A percentile compares a stretch with the other conserved stretches of the same genome.
phyloP scores from a whole-genome alignment of 2,113 vertebrate species.

The Etia nguti region DNA sequence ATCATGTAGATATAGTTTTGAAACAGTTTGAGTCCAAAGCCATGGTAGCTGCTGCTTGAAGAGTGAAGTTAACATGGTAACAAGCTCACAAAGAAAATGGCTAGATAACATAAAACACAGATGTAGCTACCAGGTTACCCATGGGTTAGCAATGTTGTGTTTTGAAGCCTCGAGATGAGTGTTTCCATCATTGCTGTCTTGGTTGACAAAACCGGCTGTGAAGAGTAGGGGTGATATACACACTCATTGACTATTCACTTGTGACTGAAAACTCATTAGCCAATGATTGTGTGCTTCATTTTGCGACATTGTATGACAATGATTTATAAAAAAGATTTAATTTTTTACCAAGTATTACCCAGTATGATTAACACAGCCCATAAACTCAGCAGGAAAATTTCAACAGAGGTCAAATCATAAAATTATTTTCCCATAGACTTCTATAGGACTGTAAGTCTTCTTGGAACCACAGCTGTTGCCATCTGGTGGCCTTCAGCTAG shows the following conservation, averaged over 20 bases:
- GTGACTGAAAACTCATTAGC: no score
- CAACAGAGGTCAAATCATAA: background rate
- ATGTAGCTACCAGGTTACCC: background rate
- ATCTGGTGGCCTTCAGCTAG: background rate
- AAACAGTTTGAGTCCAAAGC: background rate
- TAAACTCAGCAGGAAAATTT: background rate
- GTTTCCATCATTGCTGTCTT: fast-evolving
- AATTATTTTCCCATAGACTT: background rate
- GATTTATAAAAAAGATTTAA: background rate
- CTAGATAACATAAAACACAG: background rate
- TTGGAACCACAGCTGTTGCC: background rate
- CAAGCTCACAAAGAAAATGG: background rate
- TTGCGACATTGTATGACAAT: background rate
- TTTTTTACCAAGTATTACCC: background rate
- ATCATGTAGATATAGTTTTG: fast-evolving
- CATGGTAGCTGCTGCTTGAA: no score
- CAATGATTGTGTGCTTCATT: background rate
- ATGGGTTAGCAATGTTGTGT: background rate
- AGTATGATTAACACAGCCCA: background rate
- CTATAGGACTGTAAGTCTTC: background rate
- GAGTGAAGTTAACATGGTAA: fast-evolving
- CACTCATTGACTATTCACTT: background rate
- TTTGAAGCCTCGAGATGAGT: background rate
- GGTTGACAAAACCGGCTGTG: background rate
- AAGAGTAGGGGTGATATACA: background rate